Evolutionary conservation across 2,888 invertebrate species (phyloP), one percentile per base, ranked within the genome.

Genomic region (Nephrocerus scutellatus): DNA sequence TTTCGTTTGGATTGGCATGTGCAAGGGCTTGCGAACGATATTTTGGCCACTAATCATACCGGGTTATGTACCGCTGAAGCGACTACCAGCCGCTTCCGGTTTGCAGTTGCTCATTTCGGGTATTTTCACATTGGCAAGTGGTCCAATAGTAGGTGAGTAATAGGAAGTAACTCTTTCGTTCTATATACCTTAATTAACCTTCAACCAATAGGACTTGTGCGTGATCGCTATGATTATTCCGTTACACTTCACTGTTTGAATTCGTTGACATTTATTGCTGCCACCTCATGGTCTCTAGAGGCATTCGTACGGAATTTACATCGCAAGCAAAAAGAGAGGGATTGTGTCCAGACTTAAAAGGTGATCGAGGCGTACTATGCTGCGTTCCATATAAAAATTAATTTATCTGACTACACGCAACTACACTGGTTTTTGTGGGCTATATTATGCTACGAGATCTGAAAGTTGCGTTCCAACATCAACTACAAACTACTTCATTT

Each of bases 41-140:
- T 83, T 83, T 54, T 80, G 83, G 76, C 79, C 81, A 0, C 62
- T 84, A 5, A 80, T 82, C 9, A 80, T 84, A 51, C 82, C 83
- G 3, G 75, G 76, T 1, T 77, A 83, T 55, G 82, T 84, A 26
- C 77, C 82, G 1, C 56, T 84, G 10, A 76, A 79, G 45, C 75
- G 80, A 41, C 57, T 84, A 41, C 82, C 84, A 1, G 81, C 79
- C 8, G 83, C 83, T 3, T 74, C 80, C 1, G 83, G 83, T 1
- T 66, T 84, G 30, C 82, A 82, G 55, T 61, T 83, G 23, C 65
- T 82, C 7, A 75, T 77, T 30, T 77, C 80, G 51, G 83, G 82
- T 2, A 59, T 82, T 4, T 72, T 78, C 9, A 79, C 77, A 40
- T 60, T 82, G 4, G 44, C 68, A 1, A 57, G 79, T 16, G 82